Base-by-base conservation (phyloP, 2,888 invertebrate species). In the Lasioglossum villosulum region DNA sequence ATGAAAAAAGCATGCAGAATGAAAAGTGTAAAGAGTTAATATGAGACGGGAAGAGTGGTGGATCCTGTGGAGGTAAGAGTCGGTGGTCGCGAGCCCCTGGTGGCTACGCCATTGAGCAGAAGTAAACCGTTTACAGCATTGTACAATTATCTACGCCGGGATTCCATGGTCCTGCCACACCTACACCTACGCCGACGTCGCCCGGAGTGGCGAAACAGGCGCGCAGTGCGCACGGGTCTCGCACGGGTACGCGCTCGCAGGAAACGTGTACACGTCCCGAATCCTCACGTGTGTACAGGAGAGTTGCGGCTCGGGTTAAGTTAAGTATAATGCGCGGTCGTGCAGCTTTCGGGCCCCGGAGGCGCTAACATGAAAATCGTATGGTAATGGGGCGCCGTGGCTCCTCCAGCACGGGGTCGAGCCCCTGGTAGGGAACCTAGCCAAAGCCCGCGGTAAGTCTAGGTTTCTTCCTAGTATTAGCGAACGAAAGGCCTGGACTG, bases 291-390 rank as follows among this genome's bases (percentile, higher is more conserved):
- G 80, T 78, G 56, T 39, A 75, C 80, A 73, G 63, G 72, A 34
- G 66, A 72, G 75, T 52, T 80, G 82, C 83, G 80, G 88, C 80
- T 80, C 74, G 83, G 84, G 86, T 88, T 89, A 89, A 86, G 88
- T 89, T 91, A 90, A 91, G 91, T 91, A 93, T 93, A 93, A 94
- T 93, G 93, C 91, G 91, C 92, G 92, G 90, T 93, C 93, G 94
- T 93, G 93, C 91, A 91, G 92, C 92, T 93, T 93, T 93, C 78
- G 92, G 90, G 90, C 94, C 56, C 94, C 92, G 93, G 91, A 93
- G 94, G 94, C 94, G 94, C 92, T 92, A 94, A 94, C 94, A 93
- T 94, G 93, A 93, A 93, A 93, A 93, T 93, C 92, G 93, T 94
- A 94, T 94, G 94, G 93, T 94, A 94, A 94, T 94, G 90, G 92